Conservation (phyloP, 2,888 invertebrate genomes). For the Melanotus villosus region DNA sequence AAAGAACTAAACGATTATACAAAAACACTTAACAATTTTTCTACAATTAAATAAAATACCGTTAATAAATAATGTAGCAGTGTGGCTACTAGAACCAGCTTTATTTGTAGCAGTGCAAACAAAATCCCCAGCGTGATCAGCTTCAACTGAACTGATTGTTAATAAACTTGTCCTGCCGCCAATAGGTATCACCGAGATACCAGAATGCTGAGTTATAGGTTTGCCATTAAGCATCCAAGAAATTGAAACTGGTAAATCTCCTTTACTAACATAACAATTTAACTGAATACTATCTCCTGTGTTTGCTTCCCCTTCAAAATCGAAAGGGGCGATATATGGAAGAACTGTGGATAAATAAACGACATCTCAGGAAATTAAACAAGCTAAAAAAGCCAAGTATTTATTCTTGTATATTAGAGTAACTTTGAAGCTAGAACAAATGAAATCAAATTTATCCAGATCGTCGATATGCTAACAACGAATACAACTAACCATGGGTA, state of each 20-base stretch:
- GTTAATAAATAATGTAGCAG: constrained; percentile 76
- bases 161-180: constrained; percentile 70
- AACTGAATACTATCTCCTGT: constrained; percentile 79
- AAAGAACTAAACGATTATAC: no score
- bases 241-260: constrained; percentile 81
- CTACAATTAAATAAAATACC: constrained; percentile 74
- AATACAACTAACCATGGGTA: no score
- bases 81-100: constrained; percentile 76
- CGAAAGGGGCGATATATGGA: constrained; percentile 73
- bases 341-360: constrained; percentile 59
- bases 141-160: constrained; percentile 75
- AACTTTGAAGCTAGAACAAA: no score
- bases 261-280: constrained; percentile 79
- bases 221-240: constrained; percentile 82
- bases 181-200: constrained; percentile 69
- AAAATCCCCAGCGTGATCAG: constrained; percentile 80
- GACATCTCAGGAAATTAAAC: background rate
- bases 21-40: no score
- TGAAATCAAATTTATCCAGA: no score
- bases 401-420: no score
- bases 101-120: constrained; percentile 79
- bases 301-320: constrained; percentile 73
- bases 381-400: no score
- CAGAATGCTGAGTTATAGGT: constrained; percentile 73
- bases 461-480: no score